Base-by-base conservation (phyloP, 2,113 vertebrate species). In the Hippocampus zosterae region DNA sequence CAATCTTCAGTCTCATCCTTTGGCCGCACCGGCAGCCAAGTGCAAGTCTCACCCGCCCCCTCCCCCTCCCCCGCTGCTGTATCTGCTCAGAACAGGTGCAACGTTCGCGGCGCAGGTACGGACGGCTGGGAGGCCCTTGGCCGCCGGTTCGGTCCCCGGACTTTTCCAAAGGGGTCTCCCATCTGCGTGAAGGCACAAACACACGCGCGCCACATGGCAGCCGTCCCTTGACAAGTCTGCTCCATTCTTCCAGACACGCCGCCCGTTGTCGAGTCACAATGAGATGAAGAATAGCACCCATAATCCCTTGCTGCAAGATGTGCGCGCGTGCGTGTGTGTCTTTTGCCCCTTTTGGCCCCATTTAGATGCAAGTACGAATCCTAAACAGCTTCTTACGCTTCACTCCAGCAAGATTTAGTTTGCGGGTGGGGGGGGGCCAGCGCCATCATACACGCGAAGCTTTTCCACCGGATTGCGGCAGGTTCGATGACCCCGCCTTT, bases 31-130 rank as follows among this genome's bases (percentile, higher is more conserved):
- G 89, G 88, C 90, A 90, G 80, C 74, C 71, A 33, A 71, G 86
- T 6, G 80, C 87, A 85, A 83, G 82, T 80, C 87, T 85, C n/a
- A n/a, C n/a, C n/a, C n/a, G n/a, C n/a, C 86, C 80, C 76, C 84
- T 84, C 79, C 83, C 63, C 82, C 67, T 73, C 50, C 78, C 72
- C 25, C 12, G n/a, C 23, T 9, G 55, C 89, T 85, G 87, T 93
- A 93, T 93, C 92, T 92, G 84, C 89, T 85, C 25, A 87, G 90
- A 93, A 92, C 92, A 93, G 90, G 91, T 92, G 91, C 84, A 84
- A 88, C 84, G 90, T 92, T 92, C 89, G 90, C 85, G 65, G 85
- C 75, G 29, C 60, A 62, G 60, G 53, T 90, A 92, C 90, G 90
- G 91, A 90, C 81, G 89, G 88, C 86, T 90, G 88, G 90, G 88